These are phyloP conservation scores for Atopsyche davidsoni DNA, from an alignment of 1,140 invertebrate genomes.

Conservation along the genomic window DNA sequence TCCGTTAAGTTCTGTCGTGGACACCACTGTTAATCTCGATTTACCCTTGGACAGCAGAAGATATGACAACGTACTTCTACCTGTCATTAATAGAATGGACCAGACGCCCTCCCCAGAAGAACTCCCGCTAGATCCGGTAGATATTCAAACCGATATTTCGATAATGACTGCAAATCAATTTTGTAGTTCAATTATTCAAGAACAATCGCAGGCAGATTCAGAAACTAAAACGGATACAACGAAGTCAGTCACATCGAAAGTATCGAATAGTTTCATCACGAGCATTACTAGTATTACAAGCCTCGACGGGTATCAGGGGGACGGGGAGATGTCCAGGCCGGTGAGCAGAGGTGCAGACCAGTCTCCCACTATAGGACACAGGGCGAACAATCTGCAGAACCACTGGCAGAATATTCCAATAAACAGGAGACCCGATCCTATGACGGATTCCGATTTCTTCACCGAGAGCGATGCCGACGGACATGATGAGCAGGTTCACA, in stretches of 20 bases:
- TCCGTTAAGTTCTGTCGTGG: constrained; percentile 45
- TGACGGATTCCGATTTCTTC: constrained; percentile 86
- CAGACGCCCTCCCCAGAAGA: constrained; percentile 77
- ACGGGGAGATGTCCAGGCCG: constrained; percentile 75
- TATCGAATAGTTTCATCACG: constrained; percentile 67
- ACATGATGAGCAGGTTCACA: constrained; percentile 62
- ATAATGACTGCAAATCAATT: constrained; percentile 39
- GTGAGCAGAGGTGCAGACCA: constrained; percentile 69
- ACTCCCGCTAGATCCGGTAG: constrained; percentile 65
- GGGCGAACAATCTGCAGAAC: constrained; percentile 44
- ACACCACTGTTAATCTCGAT: constrained; percentile 54
- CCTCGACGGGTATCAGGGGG: constrained; percentile 80
- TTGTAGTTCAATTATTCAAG: constrained; percentile 41
- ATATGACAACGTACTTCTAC: constrained; percentile 37
- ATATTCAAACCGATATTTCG: constrained; percentile 49
- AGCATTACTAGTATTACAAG: constrained; percentile 81
- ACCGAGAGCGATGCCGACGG: constrained; percentile 80
- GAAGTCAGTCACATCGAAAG: constrained; percentile 55
- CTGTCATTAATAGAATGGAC: constrained; percentile 50
- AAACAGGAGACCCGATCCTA: constrained; percentile 62
- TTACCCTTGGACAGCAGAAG: constrained; percentile 48
- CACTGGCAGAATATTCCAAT: constrained; percentile 50
- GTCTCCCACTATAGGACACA: constrained; percentile 46
- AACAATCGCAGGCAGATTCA: constrained; percentile 45
- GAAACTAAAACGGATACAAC: constrained; percentile 50